These are phyloP conservation scores for Apis florea DNA, from an alignment of 1,140 invertebrate species.

Conservation along the genomic window DNA sequence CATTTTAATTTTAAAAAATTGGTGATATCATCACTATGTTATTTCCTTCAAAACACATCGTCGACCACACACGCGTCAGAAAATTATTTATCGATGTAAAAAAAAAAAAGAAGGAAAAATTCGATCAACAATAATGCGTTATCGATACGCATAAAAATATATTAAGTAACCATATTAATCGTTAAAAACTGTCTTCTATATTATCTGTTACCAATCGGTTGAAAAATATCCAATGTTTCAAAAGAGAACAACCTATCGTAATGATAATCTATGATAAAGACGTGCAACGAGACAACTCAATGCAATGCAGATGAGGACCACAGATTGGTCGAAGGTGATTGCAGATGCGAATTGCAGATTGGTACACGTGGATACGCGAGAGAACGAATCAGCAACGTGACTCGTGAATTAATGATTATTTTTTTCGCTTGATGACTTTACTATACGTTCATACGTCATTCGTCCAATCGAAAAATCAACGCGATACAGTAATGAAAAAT, in stretches of 20 bases:
- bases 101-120: no score
- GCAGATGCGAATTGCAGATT: constrained; percentile 47
- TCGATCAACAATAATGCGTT: no score
- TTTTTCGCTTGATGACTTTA: constrained; percentile 53
- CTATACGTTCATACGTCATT: constrained; percentile 31
- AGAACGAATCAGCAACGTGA: constrained; percentile 60
- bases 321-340: constrained; percentile 42
- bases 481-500: background rate
- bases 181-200: no score
- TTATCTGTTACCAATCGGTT: background rate
- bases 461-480: constrained; percentile 34
- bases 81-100: no score
- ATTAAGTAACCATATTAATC: no score
- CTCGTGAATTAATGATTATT: constrained; percentile 52
- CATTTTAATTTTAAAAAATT: no score
- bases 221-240: background rate
- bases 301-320: constrained; percentile 37
- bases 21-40: no score
- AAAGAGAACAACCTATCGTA: background rate
- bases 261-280: constrained; percentile 36
- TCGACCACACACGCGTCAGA: no score
- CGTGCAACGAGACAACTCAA: constrained; percentile 18
- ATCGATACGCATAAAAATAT: no score
- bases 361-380: constrained; percentile 34
- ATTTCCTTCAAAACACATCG: no score